A percentile compares a stretch with the other conserved stretches of the same genome.
Conservation (phyloP, 2,113 vertebrate genomes). For the Lanius collurio region DNA sequence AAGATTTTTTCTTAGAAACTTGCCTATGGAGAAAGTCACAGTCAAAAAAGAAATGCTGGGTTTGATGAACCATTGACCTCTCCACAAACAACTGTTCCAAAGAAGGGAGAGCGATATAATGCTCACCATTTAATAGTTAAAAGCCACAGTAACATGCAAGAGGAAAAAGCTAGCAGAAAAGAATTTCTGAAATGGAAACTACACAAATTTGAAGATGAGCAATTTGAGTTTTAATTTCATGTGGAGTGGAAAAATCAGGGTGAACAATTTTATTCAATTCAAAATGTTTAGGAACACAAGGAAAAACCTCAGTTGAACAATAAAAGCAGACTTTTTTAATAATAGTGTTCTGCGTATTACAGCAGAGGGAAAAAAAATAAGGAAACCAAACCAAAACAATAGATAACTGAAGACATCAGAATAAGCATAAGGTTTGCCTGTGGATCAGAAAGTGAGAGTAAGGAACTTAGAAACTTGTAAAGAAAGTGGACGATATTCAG, state of each 20-base stretch:
- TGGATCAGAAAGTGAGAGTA: background rate
- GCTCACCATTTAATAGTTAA: background rate
- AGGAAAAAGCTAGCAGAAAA: background rate
- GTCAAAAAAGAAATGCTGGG: background rate
- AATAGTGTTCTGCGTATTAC: background rate
- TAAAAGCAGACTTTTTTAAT: background rate
- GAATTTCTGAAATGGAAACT: background rate
- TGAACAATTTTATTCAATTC: background rate
- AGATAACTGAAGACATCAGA: background rate
- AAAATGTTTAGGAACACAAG: background rate
- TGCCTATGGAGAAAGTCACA: background rate
- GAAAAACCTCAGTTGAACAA: background rate
- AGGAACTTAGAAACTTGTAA: background rate
- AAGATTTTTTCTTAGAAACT: background rate
- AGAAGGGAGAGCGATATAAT: background rate
- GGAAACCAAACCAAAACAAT: background rate
- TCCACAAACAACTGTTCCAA: background rate
- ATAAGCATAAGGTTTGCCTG: background rate
- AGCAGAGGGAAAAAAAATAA: background rate
- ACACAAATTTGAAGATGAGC: background rate
- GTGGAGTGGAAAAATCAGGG: background rate
- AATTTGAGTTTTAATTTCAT: background rate
- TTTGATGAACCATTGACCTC: background rate
- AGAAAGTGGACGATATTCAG: background rate
- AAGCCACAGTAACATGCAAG: background rate